phyloP scores from a whole-genome alignment of 2,888 invertebrate genomes.

The Rambutsinella grinnellia region DNA sequence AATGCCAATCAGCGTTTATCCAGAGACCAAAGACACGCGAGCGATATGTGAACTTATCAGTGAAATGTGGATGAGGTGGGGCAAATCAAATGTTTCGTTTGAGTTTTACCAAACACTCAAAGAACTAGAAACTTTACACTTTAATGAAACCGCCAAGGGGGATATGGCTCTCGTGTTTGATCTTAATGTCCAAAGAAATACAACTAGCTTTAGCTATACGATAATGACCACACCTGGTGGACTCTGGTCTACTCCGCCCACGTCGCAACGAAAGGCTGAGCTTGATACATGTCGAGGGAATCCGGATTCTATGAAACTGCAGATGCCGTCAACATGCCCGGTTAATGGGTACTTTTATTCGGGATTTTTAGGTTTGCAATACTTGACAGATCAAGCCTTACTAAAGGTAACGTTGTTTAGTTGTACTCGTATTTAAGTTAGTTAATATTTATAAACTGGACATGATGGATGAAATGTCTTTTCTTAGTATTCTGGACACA shows the following conservation, averaged over 20 bases:
- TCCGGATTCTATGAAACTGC: slow-evolving; percentile 68
- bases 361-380: slow-evolving; percentile 81
- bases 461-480: too few relatives aligned
- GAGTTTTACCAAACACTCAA: slow-evolving; percentile 76
- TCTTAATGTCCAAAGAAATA: slow-evolving; percentile 24
- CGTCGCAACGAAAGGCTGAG: slow-evolving; percentile 67
- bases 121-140: slow-evolving; percentile 79
- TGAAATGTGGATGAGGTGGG: slow-evolving; percentile 42
- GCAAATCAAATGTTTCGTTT: too few relatives aligned
- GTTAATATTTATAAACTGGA: too few relatives aligned
- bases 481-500: too few relatives aligned
- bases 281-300: slow-evolving; percentile 56
- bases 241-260: slow-evolving; percentile 77
- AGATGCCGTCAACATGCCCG: slow-evolving; percentile 80
- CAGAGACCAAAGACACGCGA: slow-evolving; percentile 60
- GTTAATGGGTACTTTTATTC: slow-evolving; percentile 82
- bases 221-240: slow-evolving; percentile 75
- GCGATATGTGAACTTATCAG: slow-evolving; percentile 57
- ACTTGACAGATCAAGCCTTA: slow-evolving; percentile 80
- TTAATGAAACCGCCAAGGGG: too few relatives aligned
- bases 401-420: slow-evolving; percentile 73
- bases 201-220: slow-evolving; percentile 70
- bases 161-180: slow-evolving; percentile 82
- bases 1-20: slow-evolving; percentile 65
- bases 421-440: too few relatives aligned